Percentiles rank a stretch among this genome's conserved stretches.
Conservation (phyloP, 1,140 invertebrate species). For the Drosophila nigromelanica region DNA sequence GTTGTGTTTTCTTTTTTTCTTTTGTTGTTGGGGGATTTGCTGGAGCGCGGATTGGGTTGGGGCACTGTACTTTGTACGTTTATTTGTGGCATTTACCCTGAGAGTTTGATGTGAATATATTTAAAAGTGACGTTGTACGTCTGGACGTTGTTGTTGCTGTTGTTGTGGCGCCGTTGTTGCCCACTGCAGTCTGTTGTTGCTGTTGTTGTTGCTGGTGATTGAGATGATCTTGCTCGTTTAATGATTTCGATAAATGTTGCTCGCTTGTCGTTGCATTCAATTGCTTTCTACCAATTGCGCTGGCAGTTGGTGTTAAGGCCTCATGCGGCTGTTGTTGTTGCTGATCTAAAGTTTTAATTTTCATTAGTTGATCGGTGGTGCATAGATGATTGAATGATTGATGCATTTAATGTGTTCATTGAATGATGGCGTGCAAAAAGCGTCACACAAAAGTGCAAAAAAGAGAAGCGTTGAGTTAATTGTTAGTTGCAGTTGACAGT, state of each 20-base stretch:
- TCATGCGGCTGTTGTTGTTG: constrained; percentile 54
- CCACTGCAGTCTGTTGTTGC: constrained; percentile 50
- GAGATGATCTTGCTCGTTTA: constrained; percentile 73
- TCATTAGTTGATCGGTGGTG: constrained; percentile 57
- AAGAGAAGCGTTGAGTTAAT: constrained; percentile 27
- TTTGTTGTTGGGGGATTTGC: no score
- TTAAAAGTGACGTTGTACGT: constrained; percentile 96
- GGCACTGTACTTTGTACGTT: constrained; percentile 39
- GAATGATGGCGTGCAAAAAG: constrained; percentile 22
- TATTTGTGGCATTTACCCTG: constrained; percentile 88
- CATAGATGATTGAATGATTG: constrained; percentile 41
- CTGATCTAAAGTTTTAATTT: constrained; percentile 70
- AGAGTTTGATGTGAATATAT: constrained; percentile 97
- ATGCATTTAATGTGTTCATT: constrained; percentile 23
- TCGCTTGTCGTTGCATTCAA: constrained; percentile 76
- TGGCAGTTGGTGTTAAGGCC: constrained; percentile 62
- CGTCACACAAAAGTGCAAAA: constrained; percentile 23
- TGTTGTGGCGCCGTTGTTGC: constrained; percentile 60
- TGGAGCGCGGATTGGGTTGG: neutral
- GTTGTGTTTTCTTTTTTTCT: neutral
- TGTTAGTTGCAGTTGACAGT: constrained; percentile 20
- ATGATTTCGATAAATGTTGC: constrained; percentile 77
- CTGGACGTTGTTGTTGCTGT: constrained; percentile 90
- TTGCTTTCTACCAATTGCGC: constrained; percentile 55
- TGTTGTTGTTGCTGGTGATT: constrained; percentile 59